Evolutionary conservation across 1,140 invertebrate species (phyloP).

Genomic region (Caerostris extrusa): DNA sequence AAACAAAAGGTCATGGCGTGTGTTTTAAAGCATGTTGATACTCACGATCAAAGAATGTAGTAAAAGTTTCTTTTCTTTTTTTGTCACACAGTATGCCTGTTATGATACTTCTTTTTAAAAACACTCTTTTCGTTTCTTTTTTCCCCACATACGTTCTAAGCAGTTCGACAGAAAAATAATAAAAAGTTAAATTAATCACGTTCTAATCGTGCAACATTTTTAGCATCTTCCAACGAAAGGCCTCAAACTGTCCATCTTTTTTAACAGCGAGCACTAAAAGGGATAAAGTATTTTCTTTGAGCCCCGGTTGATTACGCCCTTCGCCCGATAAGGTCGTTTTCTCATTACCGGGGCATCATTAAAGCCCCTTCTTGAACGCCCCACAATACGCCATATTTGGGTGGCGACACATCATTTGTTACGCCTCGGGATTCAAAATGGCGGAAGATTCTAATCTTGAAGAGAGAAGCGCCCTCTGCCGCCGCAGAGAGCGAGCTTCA

Average conservation of each 20-base stretch:
- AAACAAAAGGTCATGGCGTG: too few relatives aligned
- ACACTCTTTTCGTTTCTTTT: too few relatives aligned
- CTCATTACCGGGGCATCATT: conserved; percentile 69
- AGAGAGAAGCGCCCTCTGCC: conserved; percentile 68
- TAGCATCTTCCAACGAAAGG: background rate
- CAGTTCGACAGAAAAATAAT: background rate
- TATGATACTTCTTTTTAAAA: too few relatives aligned
- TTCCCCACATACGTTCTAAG: too few relatives aligned
- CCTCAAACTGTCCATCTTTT: conserved; percentile 39
- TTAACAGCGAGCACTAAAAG: conserved; percentile 53
- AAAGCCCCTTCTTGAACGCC: conserved; percentile 53
- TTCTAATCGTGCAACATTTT: conserved; percentile 18
- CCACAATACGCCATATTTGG: conserved; percentile 72
- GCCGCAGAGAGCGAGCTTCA: conserved; percentile 53
- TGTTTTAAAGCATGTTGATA: too few relatives aligned
- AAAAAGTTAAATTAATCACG: conserved; percentile 30
- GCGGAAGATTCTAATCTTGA: conserved; percentile 73
- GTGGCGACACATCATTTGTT: conserved; percentile 75
- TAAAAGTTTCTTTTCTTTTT: too few relatives aligned
- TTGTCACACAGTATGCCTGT: too few relatives aligned
- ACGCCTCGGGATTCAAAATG: conserved; percentile 67
- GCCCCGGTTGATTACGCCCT: conserved; percentile 59
- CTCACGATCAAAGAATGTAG: too few relatives aligned
- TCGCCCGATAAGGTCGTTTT: conserved; percentile 71
- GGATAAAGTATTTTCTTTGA: conserved; percentile 53